A percentile compares a stretch with the other conserved stretches of the same genome.
Evolutionary conservation across 35 echinoderm and acorn worm species (phyloP).

Genomic region (Lytechinus pictus): DNA sequence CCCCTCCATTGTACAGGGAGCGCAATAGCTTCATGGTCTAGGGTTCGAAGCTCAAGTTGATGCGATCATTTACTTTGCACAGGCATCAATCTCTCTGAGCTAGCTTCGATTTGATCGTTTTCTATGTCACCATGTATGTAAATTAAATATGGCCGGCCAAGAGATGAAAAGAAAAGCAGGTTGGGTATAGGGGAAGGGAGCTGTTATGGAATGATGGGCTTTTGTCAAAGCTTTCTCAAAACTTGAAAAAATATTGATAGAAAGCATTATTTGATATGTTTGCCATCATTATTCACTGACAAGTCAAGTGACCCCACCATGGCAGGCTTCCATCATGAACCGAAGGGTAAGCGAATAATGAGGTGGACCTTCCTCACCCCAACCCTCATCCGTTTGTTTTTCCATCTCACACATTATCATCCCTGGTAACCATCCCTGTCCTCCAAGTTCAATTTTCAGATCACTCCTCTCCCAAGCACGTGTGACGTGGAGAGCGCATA

Average conservation of each 20-base stretch:
- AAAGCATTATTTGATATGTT: not conserved
- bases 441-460: not conserved
- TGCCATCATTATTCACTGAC: not conserved
- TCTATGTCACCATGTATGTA: too few relatives aligned
- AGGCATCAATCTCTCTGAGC: too few relatives aligned
- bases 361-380: not conserved
- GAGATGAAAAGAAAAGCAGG: not conserved
- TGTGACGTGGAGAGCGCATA: not conserved
- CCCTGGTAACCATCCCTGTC: not conserved
- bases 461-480: not conserved
- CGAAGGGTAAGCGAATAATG: not conserved
- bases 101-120: too few relatives aligned
- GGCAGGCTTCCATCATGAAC: not conserved
- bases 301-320: not conserved
- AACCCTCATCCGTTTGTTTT: not conserved
- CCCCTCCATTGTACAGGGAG: too few relatives aligned
- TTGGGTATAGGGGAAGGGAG: not conserved
- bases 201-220: not conserved
- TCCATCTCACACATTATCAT: not conserved
- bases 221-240: not conserved
- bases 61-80: too few relatives aligned
- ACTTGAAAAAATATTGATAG: not conserved
- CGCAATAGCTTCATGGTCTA: too few relatives aligned
- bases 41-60: too few relatives aligned
- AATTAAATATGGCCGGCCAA: too few relatives aligned